A percentile compares a stretch with the other conserved stretches of the same genome.
Conservation (phyloP, 1,140 invertebrate genomes). For the Musca vetustissima region DNA sequence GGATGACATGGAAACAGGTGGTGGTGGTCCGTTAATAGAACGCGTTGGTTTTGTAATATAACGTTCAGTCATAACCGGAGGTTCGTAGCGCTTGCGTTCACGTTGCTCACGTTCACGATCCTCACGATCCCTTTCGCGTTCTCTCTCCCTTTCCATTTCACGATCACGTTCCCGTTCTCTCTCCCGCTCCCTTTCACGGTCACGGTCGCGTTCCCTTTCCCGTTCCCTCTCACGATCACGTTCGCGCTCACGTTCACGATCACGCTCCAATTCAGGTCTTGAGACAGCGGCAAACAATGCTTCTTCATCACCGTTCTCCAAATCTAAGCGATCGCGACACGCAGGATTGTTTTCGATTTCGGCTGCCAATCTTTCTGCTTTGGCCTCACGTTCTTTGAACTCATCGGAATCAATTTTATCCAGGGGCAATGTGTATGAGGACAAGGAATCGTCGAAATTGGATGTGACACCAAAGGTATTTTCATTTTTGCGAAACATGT, state of each 20-base stretch:
- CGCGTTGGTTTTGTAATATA: slow-evolving; percentile 51
- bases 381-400: slow-evolving; percentile 80
- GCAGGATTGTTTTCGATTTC: slow-evolving; percentile 86
- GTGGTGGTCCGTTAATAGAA: slow-evolving; percentile 44
- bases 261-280: slow-evolving; percentile 45
- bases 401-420: slow-evolving; percentile 83
- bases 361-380: slow-evolving; percentile 82
- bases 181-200: slow-evolving; percentile 37
- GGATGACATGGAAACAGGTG: slow-evolving; percentile 35
- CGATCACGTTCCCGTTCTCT: slow-evolving; percentile 38
- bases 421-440: slow-evolving; percentile 84
- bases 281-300: slow-evolving; percentile 72
- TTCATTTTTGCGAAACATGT: slow-evolving; percentile 94
- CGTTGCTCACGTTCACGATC: slow-evolving; percentile 45
- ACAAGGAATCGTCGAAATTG: slow-evolving; percentile 81
- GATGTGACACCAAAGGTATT: slow-evolving; percentile 85
- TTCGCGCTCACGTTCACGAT: slow-evolving; percentile 30
- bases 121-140: slow-evolving; percentile 43
- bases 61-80: slow-evolving; percentile 50
- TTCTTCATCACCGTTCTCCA: slow-evolving; percentile 92
- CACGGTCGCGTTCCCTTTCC: slow-evolving; percentile 37
- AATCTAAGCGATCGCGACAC: slow-evolving; percentile 76
- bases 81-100: slow-evolving; percentile 34
- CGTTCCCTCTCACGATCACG: slow-evolving; percentile 29
- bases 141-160: slow-evolving; percentile 34